Evolutionary conservation across 2,113 vertebrate species (phyloP).

Genomic region (Zosterops japonicus): DNA sequence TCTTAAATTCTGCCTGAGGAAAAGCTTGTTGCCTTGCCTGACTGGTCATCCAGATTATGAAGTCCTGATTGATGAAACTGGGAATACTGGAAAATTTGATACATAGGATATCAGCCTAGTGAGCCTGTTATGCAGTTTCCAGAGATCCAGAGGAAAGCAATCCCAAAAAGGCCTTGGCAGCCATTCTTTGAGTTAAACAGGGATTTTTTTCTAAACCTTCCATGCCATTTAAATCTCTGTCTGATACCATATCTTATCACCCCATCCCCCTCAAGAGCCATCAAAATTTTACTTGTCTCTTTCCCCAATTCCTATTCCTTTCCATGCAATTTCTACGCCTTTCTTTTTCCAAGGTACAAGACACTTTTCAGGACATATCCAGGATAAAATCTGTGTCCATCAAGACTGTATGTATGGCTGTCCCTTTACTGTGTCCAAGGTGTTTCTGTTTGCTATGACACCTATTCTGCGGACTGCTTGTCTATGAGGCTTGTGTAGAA

Average conservation of each 20-base stretch:
- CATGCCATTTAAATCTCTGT: background rate
- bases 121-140: background rate
- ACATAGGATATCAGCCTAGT: background rate
- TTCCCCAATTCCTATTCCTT: background rate
- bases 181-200: background rate
- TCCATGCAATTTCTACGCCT: background rate
- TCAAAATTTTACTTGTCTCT: background rate
- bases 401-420: background rate
- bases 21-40: background rate
- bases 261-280: background rate
- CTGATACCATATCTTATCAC: background rate
- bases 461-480: background rate
- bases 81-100: background rate
- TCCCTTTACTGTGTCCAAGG: background rate
- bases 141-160: background rate
- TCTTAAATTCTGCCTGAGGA: background rate
- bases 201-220: background rate
- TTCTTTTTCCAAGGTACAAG: background rate
- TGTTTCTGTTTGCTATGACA: background rate
- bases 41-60: background rate
- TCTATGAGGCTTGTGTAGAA: background rate
- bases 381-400: background rate
- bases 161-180: fast-evolving
- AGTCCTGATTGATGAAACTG: background rate
- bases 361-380: background rate